Conservation (phyloP, 2,888 invertebrate genomes). For the Drosophila melanosoma region DNA sequence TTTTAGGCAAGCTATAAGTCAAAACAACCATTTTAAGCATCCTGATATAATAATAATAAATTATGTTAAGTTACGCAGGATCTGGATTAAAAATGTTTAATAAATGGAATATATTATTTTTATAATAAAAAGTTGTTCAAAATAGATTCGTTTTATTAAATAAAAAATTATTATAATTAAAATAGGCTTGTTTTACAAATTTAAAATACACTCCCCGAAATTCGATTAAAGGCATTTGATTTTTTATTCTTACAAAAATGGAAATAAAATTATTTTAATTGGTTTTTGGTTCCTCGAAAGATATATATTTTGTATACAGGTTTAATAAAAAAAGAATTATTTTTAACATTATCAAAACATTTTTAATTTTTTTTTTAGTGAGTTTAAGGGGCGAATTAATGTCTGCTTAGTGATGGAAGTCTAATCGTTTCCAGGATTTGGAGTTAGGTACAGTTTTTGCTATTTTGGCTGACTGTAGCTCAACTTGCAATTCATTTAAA, state of each 20-base stretch:
- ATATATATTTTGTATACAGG: too few relatives aligned
- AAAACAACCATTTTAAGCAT: not conserved
- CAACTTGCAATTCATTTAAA: constrained; percentile 4
- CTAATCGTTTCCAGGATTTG: too few relatives aligned
- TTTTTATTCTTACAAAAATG: too few relatives aligned
- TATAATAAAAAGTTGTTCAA: not conserved
- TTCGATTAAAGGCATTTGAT: too few relatives aligned
- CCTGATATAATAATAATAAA: not conserved
- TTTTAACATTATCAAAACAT: too few relatives aligned
- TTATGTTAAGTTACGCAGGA: not conserved
- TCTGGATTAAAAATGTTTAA: not conserved
- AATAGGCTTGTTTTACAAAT: not conserved
- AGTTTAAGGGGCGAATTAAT: too few relatives aligned
- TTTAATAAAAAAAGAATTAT: too few relatives aligned
- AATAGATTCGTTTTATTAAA: not conserved
- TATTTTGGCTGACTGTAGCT: not conserved
- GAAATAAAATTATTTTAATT: too few relatives aligned
- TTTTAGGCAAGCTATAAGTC: constrained; percentile 41
- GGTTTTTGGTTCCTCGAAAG: too few relatives aligned
- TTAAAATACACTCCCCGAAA: too few relatives aligned
- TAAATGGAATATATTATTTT: not conserved
- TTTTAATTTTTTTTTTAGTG: too few relatives aligned
- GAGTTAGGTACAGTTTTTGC: constrained; percentile 13
- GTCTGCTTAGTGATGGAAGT: too few relatives aligned
- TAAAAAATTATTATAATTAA: not conserved